Evolutionary conservation across 2,113 vertebrate genomes (phyloP), one percentile per base, ranked within the genome.

Genomic region (Paedocypris sp.): DNA sequence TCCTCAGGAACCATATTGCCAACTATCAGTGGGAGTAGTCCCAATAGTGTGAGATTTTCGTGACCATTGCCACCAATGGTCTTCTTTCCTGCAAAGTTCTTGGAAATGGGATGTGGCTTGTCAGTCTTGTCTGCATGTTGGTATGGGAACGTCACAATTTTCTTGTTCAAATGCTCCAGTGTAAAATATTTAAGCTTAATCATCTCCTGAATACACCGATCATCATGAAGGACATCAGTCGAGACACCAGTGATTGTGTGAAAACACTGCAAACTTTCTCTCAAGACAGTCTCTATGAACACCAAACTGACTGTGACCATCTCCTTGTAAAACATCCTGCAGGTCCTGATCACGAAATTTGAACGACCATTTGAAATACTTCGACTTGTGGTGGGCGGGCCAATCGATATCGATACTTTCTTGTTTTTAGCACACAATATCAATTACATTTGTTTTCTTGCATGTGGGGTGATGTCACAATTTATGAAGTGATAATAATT

Each of bases 341-440:
- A 68, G 19, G 20, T 68, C 33, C 31, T 3, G 5, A 4, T 57
- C 45, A 62, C 57, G 28, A n/a, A n/a, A n/a, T n/a, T n/a, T n/a
- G n/a, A n/a, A n/a, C n/a, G n/a, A n/a, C n/a, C n/a, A n/a, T n/a
- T n/a, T n/a, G n/a, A n/a, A n/a, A n/a, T n/a, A n/a, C n/a, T n/a
- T n/a, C n/a, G n/a, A n/a, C n/a, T n/a, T n/a, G n/a, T n/a, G n/a
- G n/a, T n/a, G n/a, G n/a, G n/a, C n/a, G n/a, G n/a, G n/a, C n/a
- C n/a, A n/a, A n/a, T n/a, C n/a, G n/a, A n/a, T n/a, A n/a, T n/a
- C n/a, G n/a, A n/a, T n/a, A n/a, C n/a, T n/a, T n/a, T n/a, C n/a
- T n/a, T n/a, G n/a, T n/a, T n/a, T n/a, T n/a, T n/a, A n/a, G n/a
- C n/a, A n/a, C n/a, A n/a, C n/a, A n/a, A n/a, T n/a, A n/a, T n/a